Conservation (phyloP, 2,113 vertebrate species). For the Pygathrix nemaeus region DNA sequence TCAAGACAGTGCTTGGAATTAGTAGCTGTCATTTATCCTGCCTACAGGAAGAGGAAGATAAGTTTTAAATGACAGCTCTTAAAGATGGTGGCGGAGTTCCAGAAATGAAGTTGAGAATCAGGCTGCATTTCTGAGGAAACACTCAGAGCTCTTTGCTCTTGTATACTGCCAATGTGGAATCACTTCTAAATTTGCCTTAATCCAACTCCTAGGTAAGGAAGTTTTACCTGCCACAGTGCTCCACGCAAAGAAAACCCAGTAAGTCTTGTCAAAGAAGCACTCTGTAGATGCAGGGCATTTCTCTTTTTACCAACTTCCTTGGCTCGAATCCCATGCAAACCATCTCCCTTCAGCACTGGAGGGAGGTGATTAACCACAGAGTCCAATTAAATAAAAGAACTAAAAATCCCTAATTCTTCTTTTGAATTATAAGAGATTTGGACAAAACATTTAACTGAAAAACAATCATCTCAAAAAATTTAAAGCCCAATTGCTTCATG, state of each 20-base stretch:
- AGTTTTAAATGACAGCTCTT: not conserved
- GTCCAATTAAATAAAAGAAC: not conserved
- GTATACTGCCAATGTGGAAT: not conserved
- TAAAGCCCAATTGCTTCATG: not conserved
- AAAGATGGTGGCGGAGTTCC: not conserved
- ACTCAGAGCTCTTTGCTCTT: not conserved
- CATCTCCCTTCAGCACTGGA: not conserved
- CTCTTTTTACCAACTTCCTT: not conserved
- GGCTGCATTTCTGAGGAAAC: not conserved
- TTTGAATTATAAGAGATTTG: not conserved
- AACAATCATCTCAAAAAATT: not conserved
- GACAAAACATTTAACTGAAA: not conserved
- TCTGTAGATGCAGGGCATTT: not conserved
- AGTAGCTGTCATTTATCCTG: constrained; percentile 34
- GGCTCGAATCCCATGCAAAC: not conserved
- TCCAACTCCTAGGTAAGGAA: not conserved
- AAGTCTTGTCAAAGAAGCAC: not conserved
- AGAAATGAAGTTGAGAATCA: not conserved
- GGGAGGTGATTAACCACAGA: not conserved
- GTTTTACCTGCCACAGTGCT: not conserved
- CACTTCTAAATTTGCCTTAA: constrained; percentile 26
- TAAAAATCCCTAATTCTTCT: not conserved
- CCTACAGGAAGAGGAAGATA: not conserved
- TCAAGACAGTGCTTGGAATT: constrained; percentile 13
- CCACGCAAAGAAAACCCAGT: not conserved